Base-by-base conservation (phyloP, 53 echinoderm and acorn worm species). In the Glandiceps talaboti region DNA sequence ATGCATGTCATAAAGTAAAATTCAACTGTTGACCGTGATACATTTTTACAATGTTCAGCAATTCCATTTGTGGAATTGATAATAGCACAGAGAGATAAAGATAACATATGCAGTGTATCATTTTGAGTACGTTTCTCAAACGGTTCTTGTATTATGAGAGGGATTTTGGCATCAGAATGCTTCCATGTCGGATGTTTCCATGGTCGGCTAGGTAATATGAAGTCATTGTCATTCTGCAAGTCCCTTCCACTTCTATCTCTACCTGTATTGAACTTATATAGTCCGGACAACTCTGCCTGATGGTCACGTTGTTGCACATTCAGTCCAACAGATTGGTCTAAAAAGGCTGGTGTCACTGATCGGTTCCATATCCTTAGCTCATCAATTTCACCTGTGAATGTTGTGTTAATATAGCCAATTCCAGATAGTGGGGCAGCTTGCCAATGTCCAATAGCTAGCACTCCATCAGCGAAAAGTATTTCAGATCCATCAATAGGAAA, bases 371-470 rank as follows among this genome's bases (percentile, higher is more conserved):
- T 81, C n/a, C 86, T 80, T 30, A 94, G 75, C 82, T 94, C 90
- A 74, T 94, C 94, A 32, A 94, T 79, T 77, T 88, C 90, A 33
- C 94, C 94, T 80, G 29, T 31, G 76, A 94, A 94, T 31, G 91
- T 82, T 30, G 82, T 85, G 27, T 87, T 79, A 25, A 94, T 45
- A 27, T 30, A 33, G 29, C 82, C 82, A 29, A 81, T 74, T 30
- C 80, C 78, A 77, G 89, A 84, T 26, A 82, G 80, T 75, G 94
- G 91, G 27, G 80, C 80, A 33, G 87, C 80, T 29, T 90, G 77
- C 86, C 91, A 90, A 31, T 94, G 94, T 28, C 94, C 94, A 73
- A 94, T 76, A 32, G 94, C 88, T 33, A 94, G 76, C 27, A 88
- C 82, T 30, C 84, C 79, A 30, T 87, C 80, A n/a, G 76, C 79